Percentiles rank a stretch among this genome's conserved stretches.
Conservation (phyloP, 2,888 invertebrate species). For the Cheilosia soror region DNA sequence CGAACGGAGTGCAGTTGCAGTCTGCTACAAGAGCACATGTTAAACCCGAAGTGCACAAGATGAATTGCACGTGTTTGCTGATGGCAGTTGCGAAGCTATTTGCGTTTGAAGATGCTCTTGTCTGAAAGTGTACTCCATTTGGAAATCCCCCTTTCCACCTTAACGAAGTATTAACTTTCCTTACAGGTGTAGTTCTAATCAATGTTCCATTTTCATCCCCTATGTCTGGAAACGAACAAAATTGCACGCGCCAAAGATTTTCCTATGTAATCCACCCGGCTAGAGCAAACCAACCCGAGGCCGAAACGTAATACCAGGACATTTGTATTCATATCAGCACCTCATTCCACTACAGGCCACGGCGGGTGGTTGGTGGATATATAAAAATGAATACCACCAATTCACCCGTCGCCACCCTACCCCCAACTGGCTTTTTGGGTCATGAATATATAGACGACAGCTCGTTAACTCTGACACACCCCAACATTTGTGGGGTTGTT, state of each 20-base stretch:
- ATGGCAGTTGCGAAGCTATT: background rate
- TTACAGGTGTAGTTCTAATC: slow-evolving; percentile 59
- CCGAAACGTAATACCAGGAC: slow-evolving; percentile 55
- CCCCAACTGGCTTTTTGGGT: slow-evolving; percentile 76
- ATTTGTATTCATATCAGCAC: slow-evolving; percentile 51
- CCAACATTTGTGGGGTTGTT: slow-evolving; percentile 82
- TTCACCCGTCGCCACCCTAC: slow-evolving; percentile 32
- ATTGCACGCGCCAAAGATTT: slow-evolving; percentile 42
- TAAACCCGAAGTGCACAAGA: slow-evolving; percentile 14
- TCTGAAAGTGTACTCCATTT: background rate
- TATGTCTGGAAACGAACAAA: background rate
- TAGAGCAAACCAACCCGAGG: slow-evolving; percentile 72
- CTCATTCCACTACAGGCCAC: slow-evolving; percentile 12
- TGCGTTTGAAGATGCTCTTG: background rate
- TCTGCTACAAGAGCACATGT: slow-evolving; percentile 12
- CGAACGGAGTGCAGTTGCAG: slow-evolving; percentile 6
- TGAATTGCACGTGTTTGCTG: background rate
- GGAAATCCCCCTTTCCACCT: slow-evolving; percentile 17
- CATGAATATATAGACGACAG: slow-evolving; percentile 82
- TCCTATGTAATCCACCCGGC: slow-evolving; percentile 60
- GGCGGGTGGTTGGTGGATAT: slow-evolving; percentile 62
- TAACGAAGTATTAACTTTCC: slow-evolving; percentile 27
- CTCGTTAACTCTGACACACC: slow-evolving; percentile 82
- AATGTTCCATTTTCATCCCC: slow-evolving; percentile 23
- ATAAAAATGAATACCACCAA: slow-evolving; percentile 73